Base-by-base conservation (phyloP, 2,113 vertebrate genomes). In the Aepyceros melampus region DNA sequence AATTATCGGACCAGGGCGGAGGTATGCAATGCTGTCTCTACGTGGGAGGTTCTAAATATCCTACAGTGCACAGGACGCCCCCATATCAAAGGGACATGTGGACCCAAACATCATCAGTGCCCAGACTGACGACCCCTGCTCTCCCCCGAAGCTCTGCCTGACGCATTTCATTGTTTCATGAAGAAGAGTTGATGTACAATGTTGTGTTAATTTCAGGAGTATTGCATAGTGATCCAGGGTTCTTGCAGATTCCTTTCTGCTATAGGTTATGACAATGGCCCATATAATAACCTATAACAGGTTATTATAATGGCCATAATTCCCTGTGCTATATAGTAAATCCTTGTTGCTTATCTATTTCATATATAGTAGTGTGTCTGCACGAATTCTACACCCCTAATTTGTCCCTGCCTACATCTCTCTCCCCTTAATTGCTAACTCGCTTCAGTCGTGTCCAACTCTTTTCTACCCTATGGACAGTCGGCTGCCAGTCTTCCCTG, bases 11-110 rank as follows among this genome's bases (percentile, higher is more conserved):
- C 31, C 5, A 0, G 76, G 10, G 8, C 31, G 0, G 17, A n/a
- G 47, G 31, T 51, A 25, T 14, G 0, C 21, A 25, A 31, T 43
- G 71, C 21, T 13, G 36, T 29, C 40, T 78, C 74, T 45, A 29
- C 16, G 76, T 47, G 43, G 27, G 43, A 78, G 3, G 6, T 47
- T 8, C 58, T 49, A 14, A 58, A 27, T n/a, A 58, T 1, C 3
- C 25, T 3, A 4, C 1, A 6, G 1, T 2, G 36, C 27, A 49
- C 29, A 7, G n/a, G 29, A 8, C 11, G 2, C 2, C 16, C 33
- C 49, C 47, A 11, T 11, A 7, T 47, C 23, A 31, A 10, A n/a
- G 29, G 29, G 6, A 1, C 19, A 45, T 1, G 12, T 8, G 3
- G 29, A 10, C n/a, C 12, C 45, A 23, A 19, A 43, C 3, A 14